A percentile compares a stretch with the other conserved stretches of the same genome.
Evolutionary conservation across 2,113 vertebrate species (phyloP).

Genomic region (Pteruthius melanotis): DNA sequence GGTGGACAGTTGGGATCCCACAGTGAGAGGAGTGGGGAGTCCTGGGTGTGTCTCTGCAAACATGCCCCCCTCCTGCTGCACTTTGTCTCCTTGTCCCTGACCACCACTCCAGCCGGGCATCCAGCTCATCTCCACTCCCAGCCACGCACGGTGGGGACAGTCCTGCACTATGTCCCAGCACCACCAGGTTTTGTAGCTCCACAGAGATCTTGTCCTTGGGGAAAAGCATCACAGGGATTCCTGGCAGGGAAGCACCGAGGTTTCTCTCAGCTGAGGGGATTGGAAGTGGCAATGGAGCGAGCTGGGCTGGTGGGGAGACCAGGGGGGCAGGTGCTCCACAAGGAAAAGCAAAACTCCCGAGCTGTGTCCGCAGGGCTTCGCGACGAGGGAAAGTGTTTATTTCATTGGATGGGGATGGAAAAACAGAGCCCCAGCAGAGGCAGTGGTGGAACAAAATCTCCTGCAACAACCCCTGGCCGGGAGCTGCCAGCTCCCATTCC

Average conservation of each 20-base stretch:
- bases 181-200: not conserved
- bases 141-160: rapidly evolving
- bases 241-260: not conserved
- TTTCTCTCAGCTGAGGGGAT: not conserved
- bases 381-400: not conserved
- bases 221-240: not conserved
- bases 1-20: not conserved
- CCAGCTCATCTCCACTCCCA: not conserved
- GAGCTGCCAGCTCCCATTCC: slow-evolving; percentile 38
- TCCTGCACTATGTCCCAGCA: not conserved
- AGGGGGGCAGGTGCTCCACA: rapidly evolving
- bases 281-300: not conserved
- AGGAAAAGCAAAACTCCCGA: not conserved
- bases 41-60: not conserved
- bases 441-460: not conserved
- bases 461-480: not conserved
- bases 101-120: rapidly evolving
- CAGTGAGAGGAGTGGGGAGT: not conserved
- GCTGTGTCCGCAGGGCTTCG: rapidly evolving
- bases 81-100: not conserved
- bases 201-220: not conserved
- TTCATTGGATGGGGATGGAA: slow-evolving; percentile 14
- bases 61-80: not conserved
- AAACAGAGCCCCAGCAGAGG: slow-evolving; percentile 24
- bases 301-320: not conserved